Base-by-base conservation (phyloP, 1,140 invertebrate species). In the Paraescarpia echinospica region DNA sequence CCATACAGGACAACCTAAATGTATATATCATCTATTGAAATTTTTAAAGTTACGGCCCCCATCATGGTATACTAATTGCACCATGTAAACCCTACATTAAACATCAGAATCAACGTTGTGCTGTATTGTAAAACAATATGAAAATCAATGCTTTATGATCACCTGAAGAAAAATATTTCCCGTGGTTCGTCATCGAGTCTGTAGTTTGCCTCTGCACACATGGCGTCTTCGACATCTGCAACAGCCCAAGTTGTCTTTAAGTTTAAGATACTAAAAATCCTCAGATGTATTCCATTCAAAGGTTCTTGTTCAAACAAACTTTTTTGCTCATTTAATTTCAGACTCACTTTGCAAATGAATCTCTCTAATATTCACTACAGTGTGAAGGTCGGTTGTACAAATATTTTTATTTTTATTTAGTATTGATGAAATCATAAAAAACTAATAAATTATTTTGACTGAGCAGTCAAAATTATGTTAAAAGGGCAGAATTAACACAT, bases 111-210 rank as follows among this genome's bases (percentile, higher is more conserved):
- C 33, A 59, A 51, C 59, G 22, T 92, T 35, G 35, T 27, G 89
- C 22, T 89, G 31, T 34, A 31, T 1, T 27, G 22, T 91, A 18
- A 34, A 35, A 31, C 22, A 77, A 77, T 77, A 77, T 77, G 59
- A 77, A 77, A 77, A 27, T 77, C 59, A 77, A 31, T 77, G 27
- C 22, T 77, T 77, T 77, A 77, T 6, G 22, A 77, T 77, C 94
- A 96, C 95, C 95, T 95, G 95, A 98, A 98, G 94, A 98, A 97
- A 95, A 97, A 98, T 93, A 98, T 97, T 95, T 98, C 98, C 89
- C 98, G 96, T 0, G 97, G 96, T 95, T 98, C 97, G 48, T 96
- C 94, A 31, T 96, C 97, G 8, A 98, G 96, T 94, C 97, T 96
- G 95, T 98, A 98, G 94, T 98, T 98, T 8, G 98, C 98, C 4